Conservation (phyloP, 2,888 invertebrate species). For the Tetramorium bicarinatum region DNA sequence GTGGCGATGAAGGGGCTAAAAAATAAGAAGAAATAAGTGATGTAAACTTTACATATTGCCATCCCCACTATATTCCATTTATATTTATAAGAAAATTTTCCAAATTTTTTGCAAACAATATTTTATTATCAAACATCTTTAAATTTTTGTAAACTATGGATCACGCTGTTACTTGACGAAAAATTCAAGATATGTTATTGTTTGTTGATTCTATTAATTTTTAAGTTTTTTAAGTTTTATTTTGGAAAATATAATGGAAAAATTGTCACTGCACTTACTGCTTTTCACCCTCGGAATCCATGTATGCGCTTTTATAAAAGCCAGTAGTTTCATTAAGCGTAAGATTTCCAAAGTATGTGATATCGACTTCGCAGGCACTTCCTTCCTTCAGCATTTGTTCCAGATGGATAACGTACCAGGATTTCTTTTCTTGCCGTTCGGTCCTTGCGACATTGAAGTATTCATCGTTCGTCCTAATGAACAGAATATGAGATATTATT, state of each 20-base stretch:
- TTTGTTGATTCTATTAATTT: background rate
- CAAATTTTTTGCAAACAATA: background rate
- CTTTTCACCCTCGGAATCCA: conserved; percentile 86
- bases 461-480: background rate
- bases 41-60: background rate
- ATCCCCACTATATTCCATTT: background rate
- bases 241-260: background rate
- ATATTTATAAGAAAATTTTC: background rate
- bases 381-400: conserved; percentile 88
- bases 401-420: conserved; percentile 86
- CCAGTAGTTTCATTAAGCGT: conserved; percentile 90
- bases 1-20: conserved; percentile 90
- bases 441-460: conserved; percentile 63
- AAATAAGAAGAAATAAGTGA: background rate
- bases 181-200: background rate
- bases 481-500: conserved; percentile 42
- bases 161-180: background rate
- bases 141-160: background rate
- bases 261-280: conserved; percentile 83
- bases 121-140: background rate
- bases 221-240: background rate
- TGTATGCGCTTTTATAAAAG: conserved; percentile 90
- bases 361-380: conserved; percentile 89
- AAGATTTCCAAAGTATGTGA: conserved; percentile 90
- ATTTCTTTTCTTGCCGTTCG: conserved; percentile 41